Percentiles rank a stretch among this genome's conserved stretches.
phyloP scores from a whole-genome alignment of 1,140 invertebrate genomes.

The Nebria ingens region DNA sequence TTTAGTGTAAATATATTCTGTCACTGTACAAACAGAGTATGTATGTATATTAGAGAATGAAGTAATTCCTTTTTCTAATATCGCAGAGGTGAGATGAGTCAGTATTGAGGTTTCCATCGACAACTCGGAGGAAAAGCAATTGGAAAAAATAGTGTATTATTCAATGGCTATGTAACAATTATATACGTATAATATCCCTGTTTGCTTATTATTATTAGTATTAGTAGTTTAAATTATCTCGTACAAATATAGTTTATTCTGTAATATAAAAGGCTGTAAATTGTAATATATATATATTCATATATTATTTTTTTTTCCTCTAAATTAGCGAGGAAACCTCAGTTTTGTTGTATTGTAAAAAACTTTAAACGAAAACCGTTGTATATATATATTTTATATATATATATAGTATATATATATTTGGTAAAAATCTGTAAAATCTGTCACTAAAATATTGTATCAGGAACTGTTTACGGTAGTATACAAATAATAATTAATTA shows the following conservation, averaged over 20 bases:
- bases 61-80: slow-evolving; percentile 27
- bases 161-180: neutral
- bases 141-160: too few species aligned
- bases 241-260: too few species aligned
- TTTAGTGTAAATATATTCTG: slow-evolving; percentile 22
- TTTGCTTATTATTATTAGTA: too few species aligned
- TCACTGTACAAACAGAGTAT: slow-evolving; percentile 24
- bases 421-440: slow-evolving; percentile 33
- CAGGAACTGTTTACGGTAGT: slow-evolving; percentile 32
- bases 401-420: slow-evolving; percentile 28
- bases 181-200: neutral
- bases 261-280: too few species aligned
- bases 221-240: too few species aligned
- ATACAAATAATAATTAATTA: slow-evolving; percentile 24
- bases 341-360: slow-evolving; percentile 12
- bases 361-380: slow-evolving; percentile 23
- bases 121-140: neutral
- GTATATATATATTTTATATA: slow-evolving; percentile 25
- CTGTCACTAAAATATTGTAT: slow-evolving; percentile 26
- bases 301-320: neutral
- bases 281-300: neutral
- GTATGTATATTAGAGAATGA: slow-evolving; percentile 27
- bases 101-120: neutral
- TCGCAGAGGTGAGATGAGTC: slow-evolving; percentile 22
- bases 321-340: neutral